These are phyloP conservation scores for Lycaon pictus DNA, from an alignment of 2,113 vertebrate genomes.

Conservation along the genomic window DNA sequence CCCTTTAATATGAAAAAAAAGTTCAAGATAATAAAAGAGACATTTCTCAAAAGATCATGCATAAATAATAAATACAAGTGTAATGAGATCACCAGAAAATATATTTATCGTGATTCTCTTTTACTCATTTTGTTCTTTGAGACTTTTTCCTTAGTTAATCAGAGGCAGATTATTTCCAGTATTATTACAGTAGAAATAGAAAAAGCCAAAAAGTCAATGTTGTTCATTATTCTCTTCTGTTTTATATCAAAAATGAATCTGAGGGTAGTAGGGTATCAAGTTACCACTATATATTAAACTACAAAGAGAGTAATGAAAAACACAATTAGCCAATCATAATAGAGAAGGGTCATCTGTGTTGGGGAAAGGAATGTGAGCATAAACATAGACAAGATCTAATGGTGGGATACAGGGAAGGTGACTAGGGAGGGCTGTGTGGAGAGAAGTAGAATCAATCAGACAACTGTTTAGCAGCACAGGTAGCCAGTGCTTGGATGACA, in stretches of 20 bases:
- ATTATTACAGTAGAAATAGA: not conserved
- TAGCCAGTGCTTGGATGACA: not conserved
- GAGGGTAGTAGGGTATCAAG: not conserved
- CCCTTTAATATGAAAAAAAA: not conserved
- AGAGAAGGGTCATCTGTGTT: not conserved
- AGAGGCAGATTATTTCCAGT: slow-evolving; percentile 44
- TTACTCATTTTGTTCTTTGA: slow-evolving; percentile 32
- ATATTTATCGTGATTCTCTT: slow-evolving; percentile 4
- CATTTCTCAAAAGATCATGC: slow-evolving; percentile 15
- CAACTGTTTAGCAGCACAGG: not conserved
- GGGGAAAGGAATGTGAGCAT: not conserved
- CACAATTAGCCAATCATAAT: not conserved
- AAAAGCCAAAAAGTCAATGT: slow-evolving; percentile 6
- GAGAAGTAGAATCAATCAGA: not conserved
- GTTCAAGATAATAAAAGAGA: not conserved
- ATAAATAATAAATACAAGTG: slow-evolving; percentile 25
- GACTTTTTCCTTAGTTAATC: not conserved
- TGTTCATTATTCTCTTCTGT: slow-evolving; percentile 3
- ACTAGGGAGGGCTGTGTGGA: not conserved
- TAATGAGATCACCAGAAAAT: slow-evolving; percentile 49
- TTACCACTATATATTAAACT: not conserved
- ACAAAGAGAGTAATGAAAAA: not conserved
- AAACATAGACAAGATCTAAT: not conserved
- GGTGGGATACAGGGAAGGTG: accelerated
- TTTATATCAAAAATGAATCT: not conserved